phyloP scores from a whole-genome alignment of 1,140 invertebrate genomes.

The Ooceraea biroi region DNA sequence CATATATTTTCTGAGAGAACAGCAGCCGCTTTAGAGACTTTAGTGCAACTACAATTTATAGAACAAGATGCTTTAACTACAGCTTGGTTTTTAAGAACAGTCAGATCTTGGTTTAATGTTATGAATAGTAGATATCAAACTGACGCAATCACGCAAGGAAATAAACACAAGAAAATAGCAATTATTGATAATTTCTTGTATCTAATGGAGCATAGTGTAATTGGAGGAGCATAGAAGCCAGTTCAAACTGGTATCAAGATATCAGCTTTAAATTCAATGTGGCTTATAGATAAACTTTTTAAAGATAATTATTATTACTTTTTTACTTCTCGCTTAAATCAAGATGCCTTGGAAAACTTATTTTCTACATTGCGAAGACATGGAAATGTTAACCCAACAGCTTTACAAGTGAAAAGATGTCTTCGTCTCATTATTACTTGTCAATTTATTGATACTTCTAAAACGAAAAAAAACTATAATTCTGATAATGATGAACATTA shows the following conservation, averaged over 20 bases:
- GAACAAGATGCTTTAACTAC: slow-evolving; percentile 26
- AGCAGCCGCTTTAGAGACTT: slow-evolving; percentile 21
- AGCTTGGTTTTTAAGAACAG: slow-evolving; percentile 31
- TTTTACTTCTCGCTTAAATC: slow-evolving; percentile 23
- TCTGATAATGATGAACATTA: slow-evolving; percentile 1
- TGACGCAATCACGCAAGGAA: background rate
- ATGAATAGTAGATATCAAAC: slow-evolving; percentile 24
- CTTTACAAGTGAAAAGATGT: slow-evolving; percentile 28
- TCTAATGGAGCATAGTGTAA: slow-evolving; percentile 4
- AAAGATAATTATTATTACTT: background rate
- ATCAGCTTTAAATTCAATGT: slow-evolving; percentile 8
- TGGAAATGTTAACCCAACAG: slow-evolving; percentile 20
- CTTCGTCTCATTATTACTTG: slow-evolving; percentile 11
- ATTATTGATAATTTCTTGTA: slow-evolving; percentile 12
- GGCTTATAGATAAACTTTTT: slow-evolving; percentile 5
- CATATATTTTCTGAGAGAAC: slow-evolving; percentile 1
- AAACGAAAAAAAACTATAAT: background rate
- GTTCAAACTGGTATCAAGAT: slow-evolving; percentile 7
- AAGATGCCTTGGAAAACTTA: slow-evolving; percentile 34
- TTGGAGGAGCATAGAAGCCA: background rate
- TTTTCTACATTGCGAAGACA: slow-evolving; percentile 24
- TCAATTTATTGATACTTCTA: background rate
- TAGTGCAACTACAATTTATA: slow-evolving; percentile 19
- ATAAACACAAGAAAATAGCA: background rate
- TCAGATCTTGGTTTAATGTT: slow-evolving; percentile 21